Base-by-base conservation (phyloP, 2,797 vertebrate genomes). In the Fistularia tabacaria region DNA sequence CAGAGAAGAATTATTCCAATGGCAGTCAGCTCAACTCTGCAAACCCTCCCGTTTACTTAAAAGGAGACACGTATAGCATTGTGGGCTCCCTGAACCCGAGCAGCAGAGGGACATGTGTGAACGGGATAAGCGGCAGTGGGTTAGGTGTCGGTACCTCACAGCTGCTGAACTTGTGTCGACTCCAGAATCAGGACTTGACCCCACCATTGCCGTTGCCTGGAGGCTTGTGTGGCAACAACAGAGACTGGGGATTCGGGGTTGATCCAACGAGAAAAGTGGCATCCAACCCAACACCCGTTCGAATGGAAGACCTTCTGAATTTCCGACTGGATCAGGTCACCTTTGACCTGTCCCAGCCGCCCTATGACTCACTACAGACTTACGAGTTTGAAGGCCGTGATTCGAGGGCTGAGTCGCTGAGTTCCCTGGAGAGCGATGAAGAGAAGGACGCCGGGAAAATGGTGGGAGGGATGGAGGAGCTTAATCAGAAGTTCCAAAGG, bases 341-440 rank as follows among this genome's bases (percentile, higher is more conserved):
- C 56, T 91, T 90, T 46, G 94, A 96, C 86, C 92, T 92, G 58
- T 84, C 92, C 1, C 92, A 93, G 78, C 94, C 94, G 0, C 94
- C 94, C 0, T 96, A 94, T 36, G 94, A 96, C 82, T 96, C 94
- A 1, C 89, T 96, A 78, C 94, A 95, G 88, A 94, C 94, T 53
- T 95, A 95, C 0, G 93, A 94, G 76, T 93, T 94, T 0, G 94
- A 96, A 82, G 94, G 94, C 9, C 85, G 84, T 2, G 92, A 93
- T 41, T 95, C 94, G 0, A 84, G 91, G 49, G 93, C 93, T 0
- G 92, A 91, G 66, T 95, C 94, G 0, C 88, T 95, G 60, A 92
- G 93, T 55, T 94, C 94, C 0, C 79, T 92, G 75, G 90, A 92
- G 71, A 93, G 93, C 10, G 89, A 92, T 6, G 90, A 80, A 0